A percentile compares a stretch with the other conserved stretches of the same genome.
Conservation (phyloP, 35 echinoderm and acorn worm species). For the Heliocidaris tuberculata region DNA sequence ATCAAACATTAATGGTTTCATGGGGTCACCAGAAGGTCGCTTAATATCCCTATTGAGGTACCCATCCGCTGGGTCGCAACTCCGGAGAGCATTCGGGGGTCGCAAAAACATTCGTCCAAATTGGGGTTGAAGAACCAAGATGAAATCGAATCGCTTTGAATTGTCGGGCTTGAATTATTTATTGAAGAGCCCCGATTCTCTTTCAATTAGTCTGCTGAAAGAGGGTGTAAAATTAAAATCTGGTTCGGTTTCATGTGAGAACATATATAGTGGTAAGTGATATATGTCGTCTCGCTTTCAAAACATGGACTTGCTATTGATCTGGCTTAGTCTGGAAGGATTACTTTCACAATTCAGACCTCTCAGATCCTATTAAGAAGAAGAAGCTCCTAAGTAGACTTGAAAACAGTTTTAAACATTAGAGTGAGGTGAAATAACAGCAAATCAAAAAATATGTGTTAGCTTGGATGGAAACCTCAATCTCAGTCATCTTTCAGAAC, state of each 20-base stretch:
- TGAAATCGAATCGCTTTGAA: conserved; percentile 1
- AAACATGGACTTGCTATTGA: not conserved
- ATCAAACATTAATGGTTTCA: conserved; percentile 4
- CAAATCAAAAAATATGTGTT: too few species aligned
- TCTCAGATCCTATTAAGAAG: not conserved
- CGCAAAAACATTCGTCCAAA: not conserved
- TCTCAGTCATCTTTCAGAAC: too few species aligned
- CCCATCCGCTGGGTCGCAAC: not conserved
- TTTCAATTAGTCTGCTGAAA: not conserved
- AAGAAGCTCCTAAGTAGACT: too few species aligned
- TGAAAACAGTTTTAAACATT: too few species aligned
- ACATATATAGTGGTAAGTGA: conserved; percentile 8
- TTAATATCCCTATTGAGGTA: not conserved
- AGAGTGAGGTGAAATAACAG: too few species aligned
- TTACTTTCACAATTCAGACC: not conserved
- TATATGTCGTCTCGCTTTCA: conserved; percentile 16
- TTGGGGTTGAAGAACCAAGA: not conserved
- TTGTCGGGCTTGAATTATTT: conserved; percentile 17
- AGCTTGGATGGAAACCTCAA: too few species aligned
- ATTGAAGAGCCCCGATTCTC: not conserved
- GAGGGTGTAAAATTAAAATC: conserved; percentile 18
- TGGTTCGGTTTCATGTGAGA: conserved; percentile 2
- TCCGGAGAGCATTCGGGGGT: not conserved
- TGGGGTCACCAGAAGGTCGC: not conserved
- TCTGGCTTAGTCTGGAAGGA: not conserved